These are phyloP conservation scores for Cathartes aura DNA, from an alignment of 2,113 vertebrate genomes.

Conservation along the genomic window DNA sequence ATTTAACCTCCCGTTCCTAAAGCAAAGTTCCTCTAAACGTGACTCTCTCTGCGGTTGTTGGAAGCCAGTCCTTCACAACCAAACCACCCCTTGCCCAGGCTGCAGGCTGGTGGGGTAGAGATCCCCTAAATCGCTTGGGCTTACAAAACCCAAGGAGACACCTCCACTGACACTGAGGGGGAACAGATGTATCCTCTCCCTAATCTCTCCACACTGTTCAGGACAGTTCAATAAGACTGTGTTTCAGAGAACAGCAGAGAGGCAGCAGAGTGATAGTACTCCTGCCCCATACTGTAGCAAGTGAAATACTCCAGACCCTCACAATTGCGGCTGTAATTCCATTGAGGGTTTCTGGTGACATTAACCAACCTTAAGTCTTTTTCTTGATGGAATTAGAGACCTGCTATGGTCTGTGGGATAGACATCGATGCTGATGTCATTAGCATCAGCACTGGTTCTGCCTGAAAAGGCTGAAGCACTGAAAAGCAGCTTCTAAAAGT, in stretches of 20 bases:
- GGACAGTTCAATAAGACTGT: neutral
- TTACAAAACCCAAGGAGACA: neutral
- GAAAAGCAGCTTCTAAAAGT: slow-evolving; percentile 49
- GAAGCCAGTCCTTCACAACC: neutral
- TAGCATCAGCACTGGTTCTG: neutral
- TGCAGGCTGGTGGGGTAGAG: neutral
- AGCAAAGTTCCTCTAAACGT: neutral
- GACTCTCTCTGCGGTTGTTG: neutral
- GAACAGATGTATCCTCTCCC: neutral
- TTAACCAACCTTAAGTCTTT: slow-evolving; percentile 54
- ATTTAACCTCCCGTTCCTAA: neutral
- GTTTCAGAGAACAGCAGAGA: neutral
- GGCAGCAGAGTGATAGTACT: neutral
- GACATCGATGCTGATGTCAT: slow-evolving; percentile 55
- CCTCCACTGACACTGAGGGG: neutral
- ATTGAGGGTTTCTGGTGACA: slow-evolving; percentile 46
- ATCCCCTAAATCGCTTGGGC: neutral
- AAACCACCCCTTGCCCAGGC: neutral
- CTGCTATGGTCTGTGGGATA: slow-evolving; percentile 45
- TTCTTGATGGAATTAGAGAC: slow-evolving; percentile 62
- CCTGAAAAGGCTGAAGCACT: neutral
- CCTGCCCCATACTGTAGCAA: neutral
- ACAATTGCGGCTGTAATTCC: slow-evolving; percentile 21
- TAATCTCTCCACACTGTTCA: neutral
- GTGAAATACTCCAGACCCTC: neutral